Conservation (phyloP, 2,888 invertebrate species). For the Tanypteryx hageni region DNA sequence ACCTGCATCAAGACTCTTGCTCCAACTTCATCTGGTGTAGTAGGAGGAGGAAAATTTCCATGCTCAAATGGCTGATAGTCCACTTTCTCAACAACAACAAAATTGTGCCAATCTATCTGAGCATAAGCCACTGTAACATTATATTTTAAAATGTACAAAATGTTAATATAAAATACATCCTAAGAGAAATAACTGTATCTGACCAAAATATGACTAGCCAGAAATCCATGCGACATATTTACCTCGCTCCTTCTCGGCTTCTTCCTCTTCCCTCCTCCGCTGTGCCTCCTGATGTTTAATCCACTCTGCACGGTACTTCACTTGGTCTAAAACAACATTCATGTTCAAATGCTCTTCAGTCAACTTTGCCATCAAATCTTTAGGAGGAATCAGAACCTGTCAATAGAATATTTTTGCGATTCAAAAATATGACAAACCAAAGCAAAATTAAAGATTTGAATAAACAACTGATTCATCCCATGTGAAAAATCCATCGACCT, state of each 20-base stretch:
- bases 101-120: constrained; percentile 99
- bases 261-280: constrained; percentile 94
- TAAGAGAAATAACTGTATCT: neutral
- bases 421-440: neutral
- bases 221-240: constrained; percentile 67
- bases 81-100: constrained; percentile 99
- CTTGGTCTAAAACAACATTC: constrained; percentile 87
- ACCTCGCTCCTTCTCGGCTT: constrained; percentile 94
- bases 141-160: constrained; percentile 17
- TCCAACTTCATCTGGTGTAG: constrained; percentile 97
- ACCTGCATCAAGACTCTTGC: constrained; percentile 93
- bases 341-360: constrained; percentile 85
- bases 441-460: neutral
- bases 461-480: neutral
- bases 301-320: constrained; percentile 97
- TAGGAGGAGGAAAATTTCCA: constrained; percentile 97
- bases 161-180: neutral
- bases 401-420: constrained; percentile 49
- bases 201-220: neutral
- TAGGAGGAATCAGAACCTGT: constrained; percentile 93
- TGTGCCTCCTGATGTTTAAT: constrained; percentile 95
- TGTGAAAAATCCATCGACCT: neutral
- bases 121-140: constrained; percentile 87
- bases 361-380: constrained; percentile 88
- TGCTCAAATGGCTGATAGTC: constrained; percentile 98